Evolutionary conservation across 2,113 vertebrate genomes (phyloP).

Genomic region (Asarcornis scutulata): DNA sequence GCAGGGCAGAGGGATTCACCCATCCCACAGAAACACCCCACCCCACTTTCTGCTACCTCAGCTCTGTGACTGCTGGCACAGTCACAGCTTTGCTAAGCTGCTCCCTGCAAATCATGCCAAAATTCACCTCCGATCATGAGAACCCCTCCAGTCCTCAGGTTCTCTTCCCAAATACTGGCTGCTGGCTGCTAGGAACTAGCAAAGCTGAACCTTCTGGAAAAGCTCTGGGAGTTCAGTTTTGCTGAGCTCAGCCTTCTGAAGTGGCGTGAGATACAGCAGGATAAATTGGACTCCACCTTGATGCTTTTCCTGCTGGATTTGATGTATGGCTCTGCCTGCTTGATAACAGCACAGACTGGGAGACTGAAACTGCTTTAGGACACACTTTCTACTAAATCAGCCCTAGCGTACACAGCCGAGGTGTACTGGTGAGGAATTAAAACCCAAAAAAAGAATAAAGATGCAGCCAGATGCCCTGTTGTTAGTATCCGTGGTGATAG

Average conservation of each 20-base stretch:
- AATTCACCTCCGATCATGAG: not conserved
- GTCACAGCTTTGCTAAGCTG: conserved; percentile 8
- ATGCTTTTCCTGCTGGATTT: not conserved
- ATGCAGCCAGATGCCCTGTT: not conserved
- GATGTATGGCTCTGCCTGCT: not conserved
- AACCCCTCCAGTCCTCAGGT: not conserved
- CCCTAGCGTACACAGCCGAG: not conserved
- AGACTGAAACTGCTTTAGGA: not conserved
- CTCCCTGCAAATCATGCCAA: not conserved
- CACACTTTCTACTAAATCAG: not conserved
- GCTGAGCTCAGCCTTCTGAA: not conserved
- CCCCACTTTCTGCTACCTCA: not conserved
- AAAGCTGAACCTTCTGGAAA: not conserved
- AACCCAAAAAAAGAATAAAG: not conserved
- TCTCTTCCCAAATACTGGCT: not conserved
- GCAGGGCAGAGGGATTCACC: not conserved
- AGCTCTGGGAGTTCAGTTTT: not conserved
- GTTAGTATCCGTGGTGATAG: not conserved
- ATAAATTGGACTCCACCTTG: not conserved
- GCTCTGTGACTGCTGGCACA: not conserved
- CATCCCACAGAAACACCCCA: not conserved
- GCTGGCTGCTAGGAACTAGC: not conserved
- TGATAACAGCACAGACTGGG: not conserved
- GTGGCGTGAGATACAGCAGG: not conserved
- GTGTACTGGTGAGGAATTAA: not conserved